phyloP scores from a whole-genome alignment of 2,113 vertebrate genomes.

The Lipophrys pholis region DNA sequence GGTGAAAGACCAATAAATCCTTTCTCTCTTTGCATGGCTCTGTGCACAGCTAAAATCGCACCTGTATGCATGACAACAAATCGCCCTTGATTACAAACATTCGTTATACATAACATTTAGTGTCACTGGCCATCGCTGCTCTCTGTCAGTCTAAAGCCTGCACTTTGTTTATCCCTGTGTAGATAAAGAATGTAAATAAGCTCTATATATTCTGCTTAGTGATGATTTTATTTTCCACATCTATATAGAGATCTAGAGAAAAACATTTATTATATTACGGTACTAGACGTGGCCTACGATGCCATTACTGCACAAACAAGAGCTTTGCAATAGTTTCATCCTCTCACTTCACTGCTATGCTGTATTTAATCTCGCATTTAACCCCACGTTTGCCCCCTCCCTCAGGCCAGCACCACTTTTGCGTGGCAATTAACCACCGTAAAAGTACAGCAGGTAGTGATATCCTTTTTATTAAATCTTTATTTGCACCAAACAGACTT shows the following conservation, averaged over 20 bases:
- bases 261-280: constrained; percentile 34
- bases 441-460: neutral
- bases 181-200: constrained; percentile 77
- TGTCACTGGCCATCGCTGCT: constrained; percentile 52
- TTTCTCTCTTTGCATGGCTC: constrained; percentile 18
- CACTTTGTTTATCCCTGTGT: constrained; percentile 48
- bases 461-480: neutral
- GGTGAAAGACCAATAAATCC: too few relatives aligned
- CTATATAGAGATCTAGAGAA: constrained; percentile 60
- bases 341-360: constrained; percentile 68
- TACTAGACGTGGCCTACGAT: constrained; percentile 41
- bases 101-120: constrained; percentile 16
- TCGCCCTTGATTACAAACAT: constrained; percentile 5
- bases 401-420: constrained; percentile 28
- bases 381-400: constrained; percentile 10
- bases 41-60: constrained; percentile 20
- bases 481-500: constrained; percentile 2
- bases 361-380: constrained; percentile 65
- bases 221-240: constrained; percentile 71
- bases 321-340: constrained; percentile 56
- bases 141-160: constrained; percentile 39
- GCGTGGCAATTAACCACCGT: constrained; percentile 5
- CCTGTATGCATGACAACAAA: neutral
- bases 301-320: constrained; percentile 45
- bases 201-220: constrained; percentile 67